Conservation (phyloP, 2,888 invertebrate genomes). For the Cremastinae sp. region DNA sequence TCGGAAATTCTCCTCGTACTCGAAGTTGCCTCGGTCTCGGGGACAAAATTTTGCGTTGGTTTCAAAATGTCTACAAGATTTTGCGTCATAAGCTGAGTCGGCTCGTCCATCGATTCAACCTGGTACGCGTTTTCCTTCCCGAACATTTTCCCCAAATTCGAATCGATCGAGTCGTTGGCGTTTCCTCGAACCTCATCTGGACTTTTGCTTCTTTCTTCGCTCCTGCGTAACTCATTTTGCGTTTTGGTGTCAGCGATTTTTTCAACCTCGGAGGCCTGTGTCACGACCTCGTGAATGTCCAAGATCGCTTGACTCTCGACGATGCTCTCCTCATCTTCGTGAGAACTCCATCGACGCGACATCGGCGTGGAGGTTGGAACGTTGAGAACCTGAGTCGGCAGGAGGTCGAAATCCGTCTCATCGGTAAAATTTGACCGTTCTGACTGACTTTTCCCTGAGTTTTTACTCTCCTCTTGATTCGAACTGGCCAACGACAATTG, state of each 20-base stretch:
- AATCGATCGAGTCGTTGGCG: constrained; percentile 66
- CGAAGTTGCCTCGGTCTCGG: constrained; percentile 13
- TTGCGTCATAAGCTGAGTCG: constrained; percentile 70
- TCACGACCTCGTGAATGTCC: constrained; percentile 4
- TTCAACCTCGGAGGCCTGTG: neutral
- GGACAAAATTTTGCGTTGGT: constrained; percentile 58
- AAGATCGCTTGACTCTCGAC: constrained; percentile 13
- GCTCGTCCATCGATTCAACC: constrained; percentile 51
- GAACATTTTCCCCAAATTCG: constrained; percentile 70
- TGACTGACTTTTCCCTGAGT: neutral
- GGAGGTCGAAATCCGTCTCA: constrained; percentile 43
- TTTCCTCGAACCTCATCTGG: constrained; percentile 14
- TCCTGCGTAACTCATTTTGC: neutral
- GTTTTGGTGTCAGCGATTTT: constrained; percentile 2
- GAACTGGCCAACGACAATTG: neutral
- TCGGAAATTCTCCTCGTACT: neutral
- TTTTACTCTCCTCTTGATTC: constrained; percentile 46
- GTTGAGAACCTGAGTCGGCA: constrained; percentile 50
- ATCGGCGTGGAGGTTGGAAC: constrained; percentile 46
- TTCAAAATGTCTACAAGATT: constrained; percentile 69
- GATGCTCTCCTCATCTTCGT: neutral
- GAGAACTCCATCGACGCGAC: neutral
- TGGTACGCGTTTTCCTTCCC: constrained; percentile 61
- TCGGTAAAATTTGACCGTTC: neutral
- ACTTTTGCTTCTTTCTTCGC: neutral